Evolutionary conservation across 1,140 invertebrate genomes (phyloP).

Genomic region (Procambarus virginalis): DNA sequence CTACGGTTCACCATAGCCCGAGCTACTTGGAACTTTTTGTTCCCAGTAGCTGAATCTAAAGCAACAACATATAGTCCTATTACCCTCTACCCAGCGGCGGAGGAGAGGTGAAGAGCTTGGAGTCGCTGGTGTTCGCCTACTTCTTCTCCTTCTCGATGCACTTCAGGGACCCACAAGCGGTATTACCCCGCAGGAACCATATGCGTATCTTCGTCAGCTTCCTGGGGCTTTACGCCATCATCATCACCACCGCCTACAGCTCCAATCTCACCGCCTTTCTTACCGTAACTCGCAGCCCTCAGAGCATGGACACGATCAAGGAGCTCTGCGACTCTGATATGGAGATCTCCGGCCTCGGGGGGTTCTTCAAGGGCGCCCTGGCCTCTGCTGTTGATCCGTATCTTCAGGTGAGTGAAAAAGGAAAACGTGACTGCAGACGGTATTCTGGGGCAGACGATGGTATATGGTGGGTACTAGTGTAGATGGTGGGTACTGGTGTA

Average conservation of each 20-base stretch:
- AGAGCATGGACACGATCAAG: conserved; percentile 48
- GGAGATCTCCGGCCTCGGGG: conserved; percentile 49
- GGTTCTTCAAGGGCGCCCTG: conserved; percentile 63
- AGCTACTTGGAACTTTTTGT: no score
- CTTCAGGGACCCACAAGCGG: conserved; percentile 42
- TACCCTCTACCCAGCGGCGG: not conserved
- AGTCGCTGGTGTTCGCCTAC: not conserved
- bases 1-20: no score
- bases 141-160: conserved; percentile 34
- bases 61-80: no score
- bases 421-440: no score
- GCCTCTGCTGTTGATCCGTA: conserved; percentile 60
- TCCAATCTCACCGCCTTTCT: conserved; percentile 68
- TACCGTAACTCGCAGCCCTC: conserved; percentile 41
- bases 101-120: conserved; percentile 9
- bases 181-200: not conserved
- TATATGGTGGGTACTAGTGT: no score
- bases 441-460: no score
- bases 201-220: conserved; percentile 48
- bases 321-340: conserved; percentile 32
- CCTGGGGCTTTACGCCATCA: conserved; percentile 58
- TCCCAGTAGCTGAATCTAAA: no score
- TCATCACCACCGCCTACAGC: conserved; percentile 63
- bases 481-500: no score
- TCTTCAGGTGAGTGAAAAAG: conserved; percentile 37